Conservation (phyloP, 2,888 invertebrate genomes). For the Drosophila merina region DNA sequence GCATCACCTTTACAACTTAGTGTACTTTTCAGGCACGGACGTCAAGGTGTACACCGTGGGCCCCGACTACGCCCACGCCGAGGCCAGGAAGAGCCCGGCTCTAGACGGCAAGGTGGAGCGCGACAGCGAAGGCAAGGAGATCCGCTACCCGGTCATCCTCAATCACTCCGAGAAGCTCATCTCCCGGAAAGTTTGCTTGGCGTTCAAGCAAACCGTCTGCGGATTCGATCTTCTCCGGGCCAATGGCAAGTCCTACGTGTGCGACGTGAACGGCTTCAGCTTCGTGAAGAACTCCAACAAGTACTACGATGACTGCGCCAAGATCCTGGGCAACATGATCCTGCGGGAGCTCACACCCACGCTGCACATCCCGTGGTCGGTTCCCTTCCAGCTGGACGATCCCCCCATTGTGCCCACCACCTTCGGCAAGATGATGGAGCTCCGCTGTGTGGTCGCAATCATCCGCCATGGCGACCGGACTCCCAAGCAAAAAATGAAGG, state of each 20-base stretch:
- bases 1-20: slow-evolving; percentile 84
- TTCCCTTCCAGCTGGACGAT: slow-evolving; percentile 98
- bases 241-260: slow-evolving; percentile 99
- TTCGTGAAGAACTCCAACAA: slow-evolving; percentile 99
- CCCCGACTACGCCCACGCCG: slow-evolving; percentile 99
- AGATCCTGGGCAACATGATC: slow-evolving; percentile 99
- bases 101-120: slow-evolving; percentile 99
- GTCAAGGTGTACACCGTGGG: slow-evolving; percentile 98
- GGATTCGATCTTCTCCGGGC: slow-evolving; percentile 99
- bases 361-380: slow-evolving; percentile 98
- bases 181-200: slow-evolving; percentile 97
- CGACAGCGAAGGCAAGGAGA: slow-evolving; percentile 98
- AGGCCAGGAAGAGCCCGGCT: slow-evolving; percentile 99
- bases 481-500: slow-evolving; percentile 99
- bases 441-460: slow-evolving; percentile 97
- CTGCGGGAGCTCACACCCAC: slow-evolving; percentile 96
- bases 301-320: slow-evolving; percentile 99
- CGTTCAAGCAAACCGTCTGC: slow-evolving; percentile 99
- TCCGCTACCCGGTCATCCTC: slow-evolving; percentile 98
- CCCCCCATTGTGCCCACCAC: slow-evolving; percentile 99
- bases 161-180: slow-evolving; percentile 99
- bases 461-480: slow-evolving; percentile 99
- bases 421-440: slow-evolving; percentile 97
- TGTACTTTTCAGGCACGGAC: slow-evolving; percentile 87
- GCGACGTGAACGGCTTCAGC: slow-evolving; percentile 99